Conservation (phyloP, 2,888 invertebrate species). For the Leistus spinibarbis region DNA sequence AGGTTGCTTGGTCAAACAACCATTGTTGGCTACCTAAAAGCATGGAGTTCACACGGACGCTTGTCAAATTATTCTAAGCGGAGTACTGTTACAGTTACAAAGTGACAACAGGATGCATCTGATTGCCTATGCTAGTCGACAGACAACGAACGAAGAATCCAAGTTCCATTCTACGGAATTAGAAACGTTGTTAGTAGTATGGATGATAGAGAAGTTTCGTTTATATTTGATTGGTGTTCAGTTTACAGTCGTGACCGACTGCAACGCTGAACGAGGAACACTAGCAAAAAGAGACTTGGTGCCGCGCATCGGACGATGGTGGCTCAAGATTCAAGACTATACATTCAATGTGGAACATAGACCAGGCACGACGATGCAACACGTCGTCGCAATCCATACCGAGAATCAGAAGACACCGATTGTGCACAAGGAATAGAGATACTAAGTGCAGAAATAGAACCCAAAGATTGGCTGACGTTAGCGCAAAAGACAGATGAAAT, state of each 20-base stretch:
- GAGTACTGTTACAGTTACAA: conserved; percentile 32
- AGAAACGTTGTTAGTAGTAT: conserved; percentile 49
- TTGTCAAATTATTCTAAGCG: conserved; percentile 9
- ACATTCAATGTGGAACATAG: conserved; percentile 44
- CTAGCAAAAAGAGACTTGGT: conserved; percentile 18
- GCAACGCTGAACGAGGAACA: conserved; percentile 34
- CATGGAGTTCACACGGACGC: too few relatives aligned
- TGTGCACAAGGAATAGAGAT: too few relatives aligned
- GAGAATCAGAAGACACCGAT: background rate
- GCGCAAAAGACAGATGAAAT: too few relatives aligned
- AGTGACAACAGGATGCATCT: conserved; percentile 11
- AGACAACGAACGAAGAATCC: conserved; percentile 31
- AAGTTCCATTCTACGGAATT: conserved; percentile 47
- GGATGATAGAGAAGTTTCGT: conserved; percentile 43
- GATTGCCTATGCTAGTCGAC: conserved; percentile 39
- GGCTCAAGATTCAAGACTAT: conserved; percentile 45
- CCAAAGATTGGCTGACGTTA: too few relatives aligned
- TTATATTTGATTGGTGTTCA: conserved; percentile 43
- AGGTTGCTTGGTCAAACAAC: too few relatives aligned
- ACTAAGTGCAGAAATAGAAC: too few relatives aligned
- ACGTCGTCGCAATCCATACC: conserved; percentile 45
- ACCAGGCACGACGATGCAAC: conserved; percentile 44
- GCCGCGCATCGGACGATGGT: conserved; percentile 46
- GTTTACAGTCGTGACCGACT: conserved; percentile 46
- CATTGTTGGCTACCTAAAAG: too few relatives aligned